phyloP scores from a whole-genome alignment of 2,888 invertebrate genomes.

The Penaeus monodon region DNA sequence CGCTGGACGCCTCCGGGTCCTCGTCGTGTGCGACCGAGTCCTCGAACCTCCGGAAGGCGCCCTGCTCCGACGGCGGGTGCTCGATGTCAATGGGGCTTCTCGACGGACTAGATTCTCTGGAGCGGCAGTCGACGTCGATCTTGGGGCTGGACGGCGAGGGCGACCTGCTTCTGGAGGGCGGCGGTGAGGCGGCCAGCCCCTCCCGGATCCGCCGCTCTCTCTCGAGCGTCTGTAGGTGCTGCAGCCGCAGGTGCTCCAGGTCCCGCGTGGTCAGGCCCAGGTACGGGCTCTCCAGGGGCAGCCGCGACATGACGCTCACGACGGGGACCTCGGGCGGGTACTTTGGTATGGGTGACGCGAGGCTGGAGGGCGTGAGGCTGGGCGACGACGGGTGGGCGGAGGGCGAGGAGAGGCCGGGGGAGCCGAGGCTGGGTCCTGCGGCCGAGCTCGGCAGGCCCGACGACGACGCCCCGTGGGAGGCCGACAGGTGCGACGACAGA shows the following conservation, averaged over 20 bases:
- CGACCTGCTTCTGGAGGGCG: slow-evolving; percentile 38
- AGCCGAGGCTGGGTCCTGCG: slow-evolving; percentile 22
- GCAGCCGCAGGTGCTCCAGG: slow-evolving; percentile 46
- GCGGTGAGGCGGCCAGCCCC: slow-evolving; percentile 37
- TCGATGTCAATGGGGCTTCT: slow-evolving; percentile 37
- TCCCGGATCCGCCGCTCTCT: slow-evolving; percentile 43
- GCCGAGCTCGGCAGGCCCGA: slow-evolving; percentile 41
- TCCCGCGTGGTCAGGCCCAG: slow-evolving; percentile 46
- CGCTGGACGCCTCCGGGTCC: slow-evolving; percentile 21
- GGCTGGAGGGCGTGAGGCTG: slow-evolving; percentile 32
- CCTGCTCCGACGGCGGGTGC: slow-evolving; percentile 18
- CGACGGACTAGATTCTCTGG: slow-evolving; percentile 51
- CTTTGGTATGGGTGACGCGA: slow-evolving; percentile 51
- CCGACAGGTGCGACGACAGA: slow-evolving; percentile 31
- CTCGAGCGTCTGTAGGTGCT: slow-evolving; percentile 30
- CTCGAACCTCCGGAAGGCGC: slow-evolving; percentile 24
- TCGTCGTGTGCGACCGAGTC: too few species aligned
- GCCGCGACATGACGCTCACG: slow-evolving; percentile 42
- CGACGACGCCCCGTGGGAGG: slow-evolving; percentile 43
- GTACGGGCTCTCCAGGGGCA: slow-evolving; percentile 55
- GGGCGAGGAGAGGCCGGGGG: slow-evolving; percentile 41
- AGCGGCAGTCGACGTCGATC: slow-evolving; percentile 58
- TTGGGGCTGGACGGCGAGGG: slow-evolving; percentile 53
- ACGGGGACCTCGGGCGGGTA: slow-evolving; percentile 48
- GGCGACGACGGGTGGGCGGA: slow-evolving; percentile 40